Conservation (phyloP, 2,113 vertebrate species). For the Pachypanchax playfairii region DNA sequence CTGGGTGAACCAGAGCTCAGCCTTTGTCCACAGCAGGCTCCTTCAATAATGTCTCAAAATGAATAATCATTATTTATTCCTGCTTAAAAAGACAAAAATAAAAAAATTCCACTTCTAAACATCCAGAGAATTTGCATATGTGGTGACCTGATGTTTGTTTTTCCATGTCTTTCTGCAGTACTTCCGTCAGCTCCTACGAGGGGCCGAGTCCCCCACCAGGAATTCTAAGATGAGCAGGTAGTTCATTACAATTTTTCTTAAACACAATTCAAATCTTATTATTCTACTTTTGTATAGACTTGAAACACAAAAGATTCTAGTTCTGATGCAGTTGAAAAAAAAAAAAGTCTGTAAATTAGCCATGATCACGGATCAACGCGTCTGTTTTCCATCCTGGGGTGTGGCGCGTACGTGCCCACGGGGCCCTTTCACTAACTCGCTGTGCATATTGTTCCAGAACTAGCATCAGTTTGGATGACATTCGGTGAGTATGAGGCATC, state of each 20-base stretch:
- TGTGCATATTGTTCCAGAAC: slow-evolving; percentile 96
- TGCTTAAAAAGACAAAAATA: slow-evolving; percentile 23
- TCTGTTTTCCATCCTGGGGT: slow-evolving; percentile 57
- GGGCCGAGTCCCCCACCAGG: slow-evolving; percentile 93
- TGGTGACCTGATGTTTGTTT: neutral
- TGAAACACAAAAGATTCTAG: slow-evolving; percentile 4
- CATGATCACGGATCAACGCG: slow-evolving; percentile 7
- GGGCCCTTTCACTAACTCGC: slow-evolving; percentile 79
- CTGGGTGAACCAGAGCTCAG: slow-evolving; percentile 36
- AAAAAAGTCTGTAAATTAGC: neutral
- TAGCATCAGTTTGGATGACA: slow-evolving; percentile 99
- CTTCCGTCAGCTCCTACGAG: slow-evolving; percentile 93
- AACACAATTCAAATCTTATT: too few relatives aligned
- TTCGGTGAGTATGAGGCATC: slow-evolving; percentile 89
- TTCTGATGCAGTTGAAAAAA: neutral
- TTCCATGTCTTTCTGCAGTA: slow-evolving; percentile 80
- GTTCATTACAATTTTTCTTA: neutral
- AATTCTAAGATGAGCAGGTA: slow-evolving; percentile 95
- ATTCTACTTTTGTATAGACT: neutral
- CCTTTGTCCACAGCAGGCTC: slow-evolving; percentile 51
- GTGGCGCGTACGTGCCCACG: slow-evolving; percentile 65
- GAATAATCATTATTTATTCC: slow-evolving; percentile 10
- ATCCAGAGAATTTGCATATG: neutral
- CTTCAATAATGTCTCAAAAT: slow-evolving; percentile 36
- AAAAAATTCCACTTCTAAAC: slow-evolving; percentile 7